phyloP scores from a whole-genome alignment of 2,113 vertebrate genomes.

The Smithornis capensis region DNA sequence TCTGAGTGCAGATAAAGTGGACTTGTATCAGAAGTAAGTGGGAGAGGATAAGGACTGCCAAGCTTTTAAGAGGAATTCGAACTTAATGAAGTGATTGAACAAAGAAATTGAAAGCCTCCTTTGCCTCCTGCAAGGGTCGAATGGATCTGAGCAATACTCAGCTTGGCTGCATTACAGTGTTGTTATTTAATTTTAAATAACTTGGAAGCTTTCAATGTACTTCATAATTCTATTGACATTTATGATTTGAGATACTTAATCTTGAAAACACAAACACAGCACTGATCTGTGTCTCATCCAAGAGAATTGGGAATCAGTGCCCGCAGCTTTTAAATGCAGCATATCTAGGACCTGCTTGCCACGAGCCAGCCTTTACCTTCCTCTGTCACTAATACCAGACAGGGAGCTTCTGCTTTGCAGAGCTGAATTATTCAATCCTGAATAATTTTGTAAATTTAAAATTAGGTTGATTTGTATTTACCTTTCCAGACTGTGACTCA shows the following conservation, averaged over 20 bases:
- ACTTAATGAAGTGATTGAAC: slow-evolving; percentile 60
- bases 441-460: neutral
- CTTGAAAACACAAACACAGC: slow-evolving; percentile 24
- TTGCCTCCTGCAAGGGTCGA: slow-evolving; percentile 24
- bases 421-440: neutral
- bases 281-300: neutral
- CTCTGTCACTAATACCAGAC: neutral
- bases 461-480: neutral
- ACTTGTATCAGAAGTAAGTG: neutral
- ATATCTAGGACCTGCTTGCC: neutral
- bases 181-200: slow-evolving; percentile 59
- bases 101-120: slow-evolving; percentile 54
- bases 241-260: slow-evolving; percentile 47
- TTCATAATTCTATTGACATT: slow-evolving; percentile 62
- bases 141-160: neutral
- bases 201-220: slow-evolving; percentile 52
- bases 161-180: slow-evolving; percentile 32
- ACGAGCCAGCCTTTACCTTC: neutral
- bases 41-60: slow-evolving; percentile 36
- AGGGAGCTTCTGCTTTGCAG: neutral
- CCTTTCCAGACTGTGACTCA: neutral
- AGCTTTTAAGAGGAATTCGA: slow-evolving; percentile 39
- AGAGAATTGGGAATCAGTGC: neutral
- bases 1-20: neutral
- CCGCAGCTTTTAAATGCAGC: neutral